phyloP scores from a whole-genome alignment of 2,888 invertebrate genomes.

The Nemotelus pantherinus region DNA sequence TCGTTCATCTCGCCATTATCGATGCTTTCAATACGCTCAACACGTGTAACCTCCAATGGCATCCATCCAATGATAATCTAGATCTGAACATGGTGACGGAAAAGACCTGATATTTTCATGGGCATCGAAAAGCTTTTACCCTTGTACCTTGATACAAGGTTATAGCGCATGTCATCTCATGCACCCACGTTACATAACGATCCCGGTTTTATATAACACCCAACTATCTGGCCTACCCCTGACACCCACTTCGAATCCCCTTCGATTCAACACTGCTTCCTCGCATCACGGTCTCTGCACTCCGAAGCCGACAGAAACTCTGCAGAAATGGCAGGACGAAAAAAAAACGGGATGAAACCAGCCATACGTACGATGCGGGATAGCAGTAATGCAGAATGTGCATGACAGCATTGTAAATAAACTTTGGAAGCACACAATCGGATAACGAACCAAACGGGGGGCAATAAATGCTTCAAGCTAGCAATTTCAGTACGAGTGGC shows the following conservation, averaged over 20 bases:
- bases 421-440: conserved; percentile 8
- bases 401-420: conserved; percentile 20
- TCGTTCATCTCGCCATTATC: conserved; percentile 10
- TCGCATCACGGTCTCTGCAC: not conserved
- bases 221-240: not conserved
- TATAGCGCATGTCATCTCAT: conserved; percentile 45
- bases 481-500: not conserved
- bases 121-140: conserved; percentile 44
- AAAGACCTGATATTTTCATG: conserved; percentile 31
- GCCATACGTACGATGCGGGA: not conserved
- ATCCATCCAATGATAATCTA: not conserved
- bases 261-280: not conserved
- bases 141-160: conserved; percentile 47
- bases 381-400: not conserved
- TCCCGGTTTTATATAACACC: conserved; percentile 17
- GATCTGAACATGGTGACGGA: not conserved
- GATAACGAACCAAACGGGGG: not conserved
- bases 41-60: not conserved
- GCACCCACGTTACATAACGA: conserved; percentile 24
- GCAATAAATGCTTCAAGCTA: not conserved
- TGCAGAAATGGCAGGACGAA: conserved; percentile 5
- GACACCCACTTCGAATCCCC: not conserved
- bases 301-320: conserved; percentile 7
- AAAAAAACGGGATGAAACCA: not conserved
- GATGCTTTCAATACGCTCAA: conserved; percentile 16